Evolutionary conservation across 2,888 invertebrate species (phyloP), one percentile per base, ranked within the genome.

Genomic region (Phyto melanocephala): DNA sequence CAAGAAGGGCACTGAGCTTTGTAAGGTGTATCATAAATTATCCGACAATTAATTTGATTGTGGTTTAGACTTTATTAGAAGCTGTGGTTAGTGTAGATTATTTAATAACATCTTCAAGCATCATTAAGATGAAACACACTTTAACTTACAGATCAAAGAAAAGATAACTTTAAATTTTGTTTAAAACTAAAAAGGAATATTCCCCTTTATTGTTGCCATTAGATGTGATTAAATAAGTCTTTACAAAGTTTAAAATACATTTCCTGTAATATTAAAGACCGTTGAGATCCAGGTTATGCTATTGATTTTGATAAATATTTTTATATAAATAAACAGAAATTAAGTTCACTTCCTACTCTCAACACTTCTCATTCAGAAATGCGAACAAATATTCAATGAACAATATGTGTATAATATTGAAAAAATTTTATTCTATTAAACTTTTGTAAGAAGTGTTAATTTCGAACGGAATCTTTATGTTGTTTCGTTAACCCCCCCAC

Each of bases 381-480:
- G 40, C 24, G 15, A 62, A 62, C 8, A 42, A 67, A 67, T 47
- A 50, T 47, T 42, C 40, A 40, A 13, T 52, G 7, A 5, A 65
- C 13, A 13, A 13, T 24, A 40, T 24, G 40, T 24, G 24, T 7
- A 5, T 8, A 22, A 17, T 40, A 62, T 62, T 50, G 28, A 58
- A 5, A 60, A 50, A 52, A 58, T 60, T 47, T n/a, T 28, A 37
- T 52, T 65, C 28, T 22, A 56, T 52, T 80, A 54, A 68, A 68
- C 70, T 76, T 70, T 65, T 24, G 13, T 15, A 58, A 71, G 65
- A 60, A 71, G 68, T 71, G 52, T 71, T 67, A 76, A 76, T 71
- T 54, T 71, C 24, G 40, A 67, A 76, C 70, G 80, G 71, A 81
- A 81, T 63, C 71, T 70, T 62, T 28, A 33, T 67, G 58, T 54